Evolutionary conservation across 2,797 vertebrate genomes (phyloP), one percentile per base, ranked within the genome.

Genomic region (Triplophysa bombifrons): DNA sequence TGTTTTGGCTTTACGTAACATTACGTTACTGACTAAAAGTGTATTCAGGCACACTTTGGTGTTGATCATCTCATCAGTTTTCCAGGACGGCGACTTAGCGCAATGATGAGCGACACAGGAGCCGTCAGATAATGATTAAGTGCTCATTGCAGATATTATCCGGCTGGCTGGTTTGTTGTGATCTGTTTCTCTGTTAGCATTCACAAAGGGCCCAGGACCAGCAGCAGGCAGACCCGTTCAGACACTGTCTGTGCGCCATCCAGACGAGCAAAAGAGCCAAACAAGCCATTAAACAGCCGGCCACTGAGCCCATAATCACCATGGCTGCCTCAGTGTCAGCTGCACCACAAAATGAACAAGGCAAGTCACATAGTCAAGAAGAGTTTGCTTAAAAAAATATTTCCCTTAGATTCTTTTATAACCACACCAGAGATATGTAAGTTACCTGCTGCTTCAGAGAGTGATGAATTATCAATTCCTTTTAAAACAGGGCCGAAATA

Each of bases 401-500:
- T 69, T 34, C 41, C 65, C n/a, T 48, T 61, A 22, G 3, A 51
- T 78, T 63, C 56, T 78, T 63, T 70, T 76, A 76, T 60, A 13
- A 78, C 14, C 12, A 8, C 56, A 53, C 58, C 53, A 80, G 69
- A 34, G 79, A 84, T 69, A 27, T 38, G 63, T 44, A 64, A 22
- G 87, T 93, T 90, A 91, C 89, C 86, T 84, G 84, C 87, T 81
- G 88, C 87, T 63, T 87, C 72, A 1, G 67, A 80, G 78, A 87
- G 80, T 53, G 88, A 85, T 44, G 86, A 88, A 84, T 88, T 87
- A 63, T 85, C 88, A 69, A 72, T 80, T 84, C 85, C 87, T 86
- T 89, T 91, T 82, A 91, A 71, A 85, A 88, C 71, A 44, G 88
- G 87, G 81, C 88, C 88, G 79, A 91, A 91, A 61, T 89, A 90